A percentile compares a stretch with the other conserved stretches of the same genome.
Evolutionary conservation across 2,888 invertebrate genomes (phyloP).

Genomic region (Altica lythri): DNA sequence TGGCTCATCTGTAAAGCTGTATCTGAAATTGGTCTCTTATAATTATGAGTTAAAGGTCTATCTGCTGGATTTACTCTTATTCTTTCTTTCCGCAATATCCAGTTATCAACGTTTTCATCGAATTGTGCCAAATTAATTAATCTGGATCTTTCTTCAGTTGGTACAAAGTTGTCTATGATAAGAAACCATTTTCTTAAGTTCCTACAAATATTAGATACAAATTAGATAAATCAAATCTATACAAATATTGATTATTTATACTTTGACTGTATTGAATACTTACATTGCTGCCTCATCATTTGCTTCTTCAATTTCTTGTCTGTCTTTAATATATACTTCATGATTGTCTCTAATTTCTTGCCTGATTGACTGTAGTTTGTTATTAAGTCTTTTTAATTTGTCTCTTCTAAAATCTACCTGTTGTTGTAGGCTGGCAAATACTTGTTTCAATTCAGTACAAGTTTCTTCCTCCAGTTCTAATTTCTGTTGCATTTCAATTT

Average conservation of each 20-base stretch:
- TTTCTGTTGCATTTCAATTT: constrained; percentile 92
- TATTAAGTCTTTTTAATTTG: constrained; percentile 87
- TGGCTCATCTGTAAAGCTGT: constrained; percentile 48
- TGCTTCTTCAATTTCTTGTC: constrained; percentile 89
- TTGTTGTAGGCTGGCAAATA: constrained; percentile 89
- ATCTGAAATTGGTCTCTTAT: constrained; percentile 54
- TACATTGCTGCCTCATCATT: constrained; percentile 86
- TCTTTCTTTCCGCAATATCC: constrained; percentile 59
- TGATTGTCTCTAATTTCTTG: constrained; percentile 81
- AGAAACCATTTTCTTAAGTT: constrained; percentile 88
- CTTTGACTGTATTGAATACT: constrained; percentile 31
- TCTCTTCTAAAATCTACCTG: constrained; percentile 97
- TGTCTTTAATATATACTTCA: constrained; percentile 88
- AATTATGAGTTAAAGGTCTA: constrained; percentile 53
- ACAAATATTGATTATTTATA: background rate
- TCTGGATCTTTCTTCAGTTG: constrained; percentile 77
- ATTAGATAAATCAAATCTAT: constrained; percentile 1
- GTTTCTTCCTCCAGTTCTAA: constrained; percentile 94
- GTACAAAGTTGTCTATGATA: constrained; percentile 89
- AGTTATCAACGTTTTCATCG: constrained; percentile 83
- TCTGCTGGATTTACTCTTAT: constrained; percentile 46
- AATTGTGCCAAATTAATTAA: constrained; percentile 74
- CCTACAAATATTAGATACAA: constrained; percentile 50
- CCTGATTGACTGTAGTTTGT: constrained; percentile 75
- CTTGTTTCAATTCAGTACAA: constrained; percentile 86